These are phyloP conservation scores for Promerops cafer DNA, from an alignment of 2,113 vertebrate species.

Conservation along the genomic window DNA sequence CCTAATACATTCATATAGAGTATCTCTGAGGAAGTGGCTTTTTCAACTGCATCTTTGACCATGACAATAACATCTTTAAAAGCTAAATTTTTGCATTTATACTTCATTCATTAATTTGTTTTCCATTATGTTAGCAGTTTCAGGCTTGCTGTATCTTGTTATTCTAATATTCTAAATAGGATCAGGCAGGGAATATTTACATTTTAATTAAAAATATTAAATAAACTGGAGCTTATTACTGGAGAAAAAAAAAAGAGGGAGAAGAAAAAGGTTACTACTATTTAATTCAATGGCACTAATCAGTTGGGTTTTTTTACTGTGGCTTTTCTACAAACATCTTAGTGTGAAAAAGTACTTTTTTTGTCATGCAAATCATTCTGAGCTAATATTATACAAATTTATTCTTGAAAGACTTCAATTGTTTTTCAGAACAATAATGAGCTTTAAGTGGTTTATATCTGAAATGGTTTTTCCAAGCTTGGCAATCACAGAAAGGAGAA, in stretches of 20 bases:
- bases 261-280: background rate
- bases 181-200: background rate
- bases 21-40: background rate
- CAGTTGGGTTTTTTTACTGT: background rate
- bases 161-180: background rate
- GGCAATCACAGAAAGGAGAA: background rate
- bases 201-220: slow-evolving; percentile 25
- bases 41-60: background rate
- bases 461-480: background rate
- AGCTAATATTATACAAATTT: slow-evolving; percentile 39
- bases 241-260: background rate
- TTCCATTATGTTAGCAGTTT: background rate
- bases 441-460: slow-evolving; percentile 1
- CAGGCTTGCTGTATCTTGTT: background rate
- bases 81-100: background rate
- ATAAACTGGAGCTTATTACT: background rate
- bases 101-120: background rate
- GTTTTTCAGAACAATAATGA: slow-evolving; percentile 22
- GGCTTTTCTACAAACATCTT: slow-evolving; percentile 8
- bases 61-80: background rate
- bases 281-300: slow-evolving; percentile 8
- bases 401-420: slow-evolving; percentile 6
- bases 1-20: background rate
- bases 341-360: background rate
- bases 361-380: slow-evolving; percentile 55